A percentile compares a stretch with the other conserved stretches of the same genome.
phyloP scores from a whole-genome alignment of 2,888 invertebrate species.

The Tolmerus cingulatus region DNA sequence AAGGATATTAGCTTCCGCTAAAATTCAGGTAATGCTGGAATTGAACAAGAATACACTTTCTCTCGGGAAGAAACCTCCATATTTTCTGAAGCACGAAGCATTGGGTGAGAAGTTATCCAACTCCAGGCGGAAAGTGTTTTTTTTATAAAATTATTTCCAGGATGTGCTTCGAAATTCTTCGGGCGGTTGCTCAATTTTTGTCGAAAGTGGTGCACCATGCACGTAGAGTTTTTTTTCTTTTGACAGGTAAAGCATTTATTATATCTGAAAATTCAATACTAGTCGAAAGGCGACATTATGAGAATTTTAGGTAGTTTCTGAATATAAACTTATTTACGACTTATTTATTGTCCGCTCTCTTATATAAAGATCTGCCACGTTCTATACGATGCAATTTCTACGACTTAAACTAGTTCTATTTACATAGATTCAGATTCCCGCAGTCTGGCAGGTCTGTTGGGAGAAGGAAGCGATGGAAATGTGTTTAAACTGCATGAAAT shows the following conservation, averaged over 20 bases:
- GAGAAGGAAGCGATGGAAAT: background rate
- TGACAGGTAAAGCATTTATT: background rate
- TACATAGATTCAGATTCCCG: background rate
- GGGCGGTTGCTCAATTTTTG: background rate
- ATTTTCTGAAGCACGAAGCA: background rate
- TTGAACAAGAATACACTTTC: background rate
- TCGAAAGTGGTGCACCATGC: background rate
- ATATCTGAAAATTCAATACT: background rate
- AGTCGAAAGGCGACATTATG: background rate
- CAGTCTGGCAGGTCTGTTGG: background rate
- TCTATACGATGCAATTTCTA: background rate
- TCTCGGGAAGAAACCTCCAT: background rate
- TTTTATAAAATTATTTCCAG: background rate
- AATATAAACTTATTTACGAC: background rate
- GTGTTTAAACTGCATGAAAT: background rate
- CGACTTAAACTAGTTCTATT: background rate
- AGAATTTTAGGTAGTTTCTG: background rate
- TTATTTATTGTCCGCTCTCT: background rate
- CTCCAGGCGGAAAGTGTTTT: background rate
- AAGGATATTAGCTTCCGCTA: slow-evolving; percentile 11
- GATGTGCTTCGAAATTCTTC: background rate
- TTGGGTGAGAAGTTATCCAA: background rate
- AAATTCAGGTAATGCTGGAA: background rate
- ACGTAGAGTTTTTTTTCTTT: background rate
- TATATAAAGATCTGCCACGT: background rate